Conservation (phyloP, 2,113 vertebrate genomes). For the Sialia sialis region DNA sequence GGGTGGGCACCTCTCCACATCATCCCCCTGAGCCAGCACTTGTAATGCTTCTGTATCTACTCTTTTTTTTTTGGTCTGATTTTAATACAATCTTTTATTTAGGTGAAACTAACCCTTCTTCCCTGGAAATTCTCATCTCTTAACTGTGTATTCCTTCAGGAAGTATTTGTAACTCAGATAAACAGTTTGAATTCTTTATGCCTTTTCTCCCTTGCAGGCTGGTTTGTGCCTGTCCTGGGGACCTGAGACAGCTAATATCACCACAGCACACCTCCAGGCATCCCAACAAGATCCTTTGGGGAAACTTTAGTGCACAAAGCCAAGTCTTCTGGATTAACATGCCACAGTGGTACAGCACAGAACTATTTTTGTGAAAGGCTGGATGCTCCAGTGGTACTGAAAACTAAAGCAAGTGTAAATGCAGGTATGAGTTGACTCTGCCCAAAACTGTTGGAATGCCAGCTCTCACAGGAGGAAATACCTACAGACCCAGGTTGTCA, state of each 20-base stretch:
- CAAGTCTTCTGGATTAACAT: neutral
- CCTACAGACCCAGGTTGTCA: neutral
- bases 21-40: accelerated
- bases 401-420: neutral
- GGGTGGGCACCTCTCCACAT: neutral
- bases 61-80: neutral
- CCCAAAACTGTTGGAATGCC: neutral
- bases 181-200: neutral
- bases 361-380: neutral
- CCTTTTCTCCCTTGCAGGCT: neutral
- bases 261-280: neutral
- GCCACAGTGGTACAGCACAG: neutral
- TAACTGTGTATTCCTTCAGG: neutral
- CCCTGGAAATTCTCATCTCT: neutral
- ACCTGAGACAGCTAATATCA: neutral
- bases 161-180: neutral
- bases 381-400: neutral
- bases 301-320: neutral
- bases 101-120: neutral
- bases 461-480: neutral
- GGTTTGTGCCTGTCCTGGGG: neutral
- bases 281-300: neutral
- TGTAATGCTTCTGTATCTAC: neutral
- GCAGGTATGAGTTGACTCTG: neutral
- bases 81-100: neutral